phyloP scores from a whole-genome alignment of 2,888 invertebrate species.

The Eupithecia inturbata region DNA sequence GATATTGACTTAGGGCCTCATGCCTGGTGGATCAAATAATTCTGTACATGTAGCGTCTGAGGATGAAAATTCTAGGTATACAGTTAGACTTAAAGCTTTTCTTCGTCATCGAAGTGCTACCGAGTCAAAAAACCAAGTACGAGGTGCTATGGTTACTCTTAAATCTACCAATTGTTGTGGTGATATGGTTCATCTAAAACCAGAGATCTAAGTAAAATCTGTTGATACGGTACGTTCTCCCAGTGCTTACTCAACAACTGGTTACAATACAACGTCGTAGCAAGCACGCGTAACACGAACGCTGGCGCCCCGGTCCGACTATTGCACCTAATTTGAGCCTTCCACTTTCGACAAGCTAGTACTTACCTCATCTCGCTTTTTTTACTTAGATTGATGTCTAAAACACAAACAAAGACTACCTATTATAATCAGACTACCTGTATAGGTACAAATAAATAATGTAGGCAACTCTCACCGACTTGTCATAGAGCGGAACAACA shows the following conservation, averaged over 20 bases:
- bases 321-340: no score
- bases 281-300: no score
- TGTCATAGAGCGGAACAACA: constrained; percentile 35
- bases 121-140: background rate
- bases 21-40: background rate
- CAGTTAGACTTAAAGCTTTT: no score
- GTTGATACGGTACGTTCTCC: no score
- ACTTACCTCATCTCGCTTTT: no score
- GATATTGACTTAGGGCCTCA: background rate
- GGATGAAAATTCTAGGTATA: background rate
- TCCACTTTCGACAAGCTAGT: no score
- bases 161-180: background rate
- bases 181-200: background rate
- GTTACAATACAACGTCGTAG: no score
- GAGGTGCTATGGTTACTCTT: background rate
- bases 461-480: constrained; percentile 21
- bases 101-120: background rate
- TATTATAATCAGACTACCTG: background rate
- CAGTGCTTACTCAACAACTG: no score
- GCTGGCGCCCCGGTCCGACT: no score
- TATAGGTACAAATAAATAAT: background rate
- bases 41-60: background rate
- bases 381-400: no score
- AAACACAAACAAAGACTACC: background rate
- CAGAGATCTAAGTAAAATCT: no score